Evolutionary conservation across 1,140 invertebrate species (phyloP).

Genomic region (Lordiphosa mommai): DNA sequence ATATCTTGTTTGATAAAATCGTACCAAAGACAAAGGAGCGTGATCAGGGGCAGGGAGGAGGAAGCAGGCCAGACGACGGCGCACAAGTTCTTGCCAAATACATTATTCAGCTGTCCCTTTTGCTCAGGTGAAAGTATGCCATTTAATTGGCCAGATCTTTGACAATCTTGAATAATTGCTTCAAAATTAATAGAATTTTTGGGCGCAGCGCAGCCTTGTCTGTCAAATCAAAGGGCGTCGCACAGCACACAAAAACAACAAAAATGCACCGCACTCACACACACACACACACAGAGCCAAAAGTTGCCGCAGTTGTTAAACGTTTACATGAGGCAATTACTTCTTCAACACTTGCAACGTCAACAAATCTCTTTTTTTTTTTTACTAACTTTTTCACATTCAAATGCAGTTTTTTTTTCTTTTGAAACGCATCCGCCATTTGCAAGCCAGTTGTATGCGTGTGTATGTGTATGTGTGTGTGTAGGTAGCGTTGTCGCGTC

Average conservation of each 20-base stretch:
- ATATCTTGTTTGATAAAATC: conserved; percentile 71
- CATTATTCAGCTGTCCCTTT: conserved; percentile 40
- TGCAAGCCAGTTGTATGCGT: conserved; percentile 59
- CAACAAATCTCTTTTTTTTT: conserved; percentile 59
- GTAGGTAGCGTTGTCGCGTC: conserved; percentile 58
- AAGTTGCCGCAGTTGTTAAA: neutral
- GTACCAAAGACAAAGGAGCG: conserved; percentile 24
- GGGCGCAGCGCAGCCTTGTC: neutral
- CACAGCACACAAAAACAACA: conserved; percentile 45
- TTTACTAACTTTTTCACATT: conserved; percentile 61
- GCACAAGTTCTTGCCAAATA: conserved; percentile 62
- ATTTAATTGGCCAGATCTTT: conserved; percentile 52
- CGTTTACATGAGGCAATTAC: conserved; percentile 39
- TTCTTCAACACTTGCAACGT: conserved; percentile 57
- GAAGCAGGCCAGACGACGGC: conserved; percentile 40
- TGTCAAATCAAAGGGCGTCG: conserved; percentile 50
- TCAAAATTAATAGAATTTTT: conserved; percentile 12
- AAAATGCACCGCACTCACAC: conserved; percentile 45
- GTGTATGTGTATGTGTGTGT: conserved; percentile 25
- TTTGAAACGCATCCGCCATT: conserved; percentile 67
- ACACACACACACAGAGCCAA: conserved; percentile 10
- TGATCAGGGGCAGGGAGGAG: neutral
- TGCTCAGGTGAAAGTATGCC: conserved; percentile 57
- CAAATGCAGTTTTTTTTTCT: conserved; percentile 62
- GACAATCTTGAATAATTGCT: conserved; percentile 36